Evolutionary conservation across 2,113 vertebrate genomes (phyloP).

Genomic region (Eulemur macaco): DNA sequence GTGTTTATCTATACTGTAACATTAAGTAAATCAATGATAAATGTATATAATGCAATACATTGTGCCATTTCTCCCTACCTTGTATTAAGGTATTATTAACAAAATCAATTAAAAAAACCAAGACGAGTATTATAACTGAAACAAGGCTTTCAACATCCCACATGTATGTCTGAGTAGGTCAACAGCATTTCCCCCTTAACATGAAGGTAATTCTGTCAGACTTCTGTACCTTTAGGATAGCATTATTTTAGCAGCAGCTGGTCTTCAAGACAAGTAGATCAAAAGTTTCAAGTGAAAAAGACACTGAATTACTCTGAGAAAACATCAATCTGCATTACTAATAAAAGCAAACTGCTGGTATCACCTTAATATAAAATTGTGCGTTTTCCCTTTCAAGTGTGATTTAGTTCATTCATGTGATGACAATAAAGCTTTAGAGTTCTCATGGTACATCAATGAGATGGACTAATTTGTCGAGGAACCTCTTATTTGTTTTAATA

Average conservation of each 20-base stretch:
- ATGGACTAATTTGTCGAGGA: conserved; percentile 81
- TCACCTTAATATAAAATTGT: conserved; percentile 59
- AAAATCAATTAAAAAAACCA: conserved; percentile 55
- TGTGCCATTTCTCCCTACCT: conserved; percentile 56
- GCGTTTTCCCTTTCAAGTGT: conserved; percentile 53
- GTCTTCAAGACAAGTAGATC: conserved; percentile 36
- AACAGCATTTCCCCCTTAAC: conserved; percentile 47
- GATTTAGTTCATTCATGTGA: conserved; percentile 69
- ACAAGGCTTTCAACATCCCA: conserved; percentile 42
- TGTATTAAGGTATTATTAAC: conserved; percentile 41
- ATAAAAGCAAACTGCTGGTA: conserved; percentile 66
- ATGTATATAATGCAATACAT: conserved; percentile 52
- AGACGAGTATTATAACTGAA: conserved; percentile 48
- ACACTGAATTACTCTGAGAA: conserved; percentile 55
- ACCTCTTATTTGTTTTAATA: conserved; percentile 83
- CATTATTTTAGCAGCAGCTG: conserved; percentile 65
- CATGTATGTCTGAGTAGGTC: not conserved
- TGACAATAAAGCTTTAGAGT: conserved; percentile 60
- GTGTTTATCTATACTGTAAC: conserved; percentile 56
- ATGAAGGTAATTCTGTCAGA: conserved; percentile 38
- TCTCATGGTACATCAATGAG: conserved; percentile 80
- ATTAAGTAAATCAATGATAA: conserved; percentile 62
- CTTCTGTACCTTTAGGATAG: conserved; percentile 31
- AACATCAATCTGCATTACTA: conserved; percentile 46
- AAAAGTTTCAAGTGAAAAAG: conserved; percentile 60